These are phyloP conservation scores for Ibycter americanus DNA, from an alignment of 2,797 vertebrate genomes.

Conservation along the genomic window DNA sequence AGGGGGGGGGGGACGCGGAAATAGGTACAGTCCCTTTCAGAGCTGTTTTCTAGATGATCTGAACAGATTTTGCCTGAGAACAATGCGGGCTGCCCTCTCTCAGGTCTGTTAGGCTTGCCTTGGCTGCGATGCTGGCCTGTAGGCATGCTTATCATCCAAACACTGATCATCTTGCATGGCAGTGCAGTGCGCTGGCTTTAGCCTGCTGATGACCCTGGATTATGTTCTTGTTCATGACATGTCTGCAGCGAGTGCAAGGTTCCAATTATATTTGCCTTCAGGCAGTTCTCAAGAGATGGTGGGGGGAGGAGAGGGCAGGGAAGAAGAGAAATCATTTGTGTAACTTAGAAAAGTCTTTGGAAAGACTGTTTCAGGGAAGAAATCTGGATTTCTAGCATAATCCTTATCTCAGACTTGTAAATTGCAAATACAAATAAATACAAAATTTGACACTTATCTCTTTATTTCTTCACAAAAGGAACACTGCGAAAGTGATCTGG, in stretches of 20 bases:
- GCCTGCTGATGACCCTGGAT: slow-evolving; percentile 36
- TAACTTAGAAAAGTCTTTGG: neutral
- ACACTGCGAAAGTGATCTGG: neutral
- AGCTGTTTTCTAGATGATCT: neutral
- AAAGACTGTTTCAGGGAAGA: neutral
- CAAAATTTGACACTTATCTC: neutral
- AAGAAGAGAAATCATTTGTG: neutral
- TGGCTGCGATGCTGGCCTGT: neutral
- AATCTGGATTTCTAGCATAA: neutral
- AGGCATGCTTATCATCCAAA: neutral
- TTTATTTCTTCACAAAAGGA: neutral
- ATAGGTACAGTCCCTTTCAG: neutral
- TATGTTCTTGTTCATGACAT: slow-evolving; percentile 34
- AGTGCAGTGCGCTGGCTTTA: neutral
- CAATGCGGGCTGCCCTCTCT: neutral
- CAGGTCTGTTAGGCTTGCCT: neutral
- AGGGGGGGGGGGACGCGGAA: too few species aligned
- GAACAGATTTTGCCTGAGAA: neutral
- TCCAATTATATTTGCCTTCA: slow-evolving; percentile 52
- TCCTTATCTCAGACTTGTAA: neutral
- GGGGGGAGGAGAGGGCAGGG: neutral
- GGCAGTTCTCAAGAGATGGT: slow-evolving; percentile 39
- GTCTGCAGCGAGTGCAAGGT: slow-evolving; percentile 32
- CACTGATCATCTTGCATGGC: neutral
- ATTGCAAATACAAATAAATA: neutral